A percentile compares a stretch with the other conserved stretches of the same genome.
phyloP scores from a whole-genome alignment of 2,888 invertebrate species.

The Pseudoips prasinana region DNA sequence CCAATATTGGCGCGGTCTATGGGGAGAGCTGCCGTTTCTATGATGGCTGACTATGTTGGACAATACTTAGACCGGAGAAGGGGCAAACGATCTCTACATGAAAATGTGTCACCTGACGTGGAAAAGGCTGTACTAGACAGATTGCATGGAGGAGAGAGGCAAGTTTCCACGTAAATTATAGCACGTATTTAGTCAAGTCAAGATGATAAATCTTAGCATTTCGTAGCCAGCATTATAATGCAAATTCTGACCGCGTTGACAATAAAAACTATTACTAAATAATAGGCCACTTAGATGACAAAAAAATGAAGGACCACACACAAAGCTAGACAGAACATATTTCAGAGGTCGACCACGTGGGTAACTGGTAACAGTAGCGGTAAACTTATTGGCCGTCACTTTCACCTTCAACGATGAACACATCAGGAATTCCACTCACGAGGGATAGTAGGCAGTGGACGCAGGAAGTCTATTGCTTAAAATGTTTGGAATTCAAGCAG shows the following conservation, averaged over 20 bases:
- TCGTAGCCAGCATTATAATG: conserved; percentile 15
- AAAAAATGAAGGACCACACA: conserved; percentile 36
- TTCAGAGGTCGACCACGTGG: conserved; percentile 36
- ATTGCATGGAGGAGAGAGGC: conserved; percentile 91
- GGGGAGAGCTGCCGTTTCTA: conserved; percentile 86
- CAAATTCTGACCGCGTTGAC: conserved; percentile 18
- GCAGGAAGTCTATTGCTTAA: conserved; percentile 44
- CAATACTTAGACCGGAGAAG: conserved; percentile 84
- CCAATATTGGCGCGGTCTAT: conserved; percentile 89
- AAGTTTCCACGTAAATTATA: conserved; percentile 11
- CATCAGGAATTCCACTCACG: conserved; percentile 56
- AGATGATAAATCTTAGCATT: background rate
- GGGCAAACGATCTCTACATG: conserved; percentile 66
- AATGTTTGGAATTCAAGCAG: conserved; percentile 44
- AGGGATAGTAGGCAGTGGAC: conserved; percentile 36
- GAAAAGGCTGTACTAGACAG: conserved; percentile 59
- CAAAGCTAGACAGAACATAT: conserved; percentile 39
- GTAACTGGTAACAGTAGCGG: conserved; percentile 28
- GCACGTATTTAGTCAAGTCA: background rate
- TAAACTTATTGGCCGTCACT: conserved; percentile 46
- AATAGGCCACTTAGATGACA: conserved; percentile 26
- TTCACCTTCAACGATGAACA: conserved; percentile 53
- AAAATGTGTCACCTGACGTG: conserved; percentile 53
- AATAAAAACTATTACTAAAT: conserved; percentile 24
- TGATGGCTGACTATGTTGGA: conserved; percentile 88